Evolutionary conservation across 2,888 invertebrate species (phyloP).

Genomic region (Drosophila robusta): DNA sequence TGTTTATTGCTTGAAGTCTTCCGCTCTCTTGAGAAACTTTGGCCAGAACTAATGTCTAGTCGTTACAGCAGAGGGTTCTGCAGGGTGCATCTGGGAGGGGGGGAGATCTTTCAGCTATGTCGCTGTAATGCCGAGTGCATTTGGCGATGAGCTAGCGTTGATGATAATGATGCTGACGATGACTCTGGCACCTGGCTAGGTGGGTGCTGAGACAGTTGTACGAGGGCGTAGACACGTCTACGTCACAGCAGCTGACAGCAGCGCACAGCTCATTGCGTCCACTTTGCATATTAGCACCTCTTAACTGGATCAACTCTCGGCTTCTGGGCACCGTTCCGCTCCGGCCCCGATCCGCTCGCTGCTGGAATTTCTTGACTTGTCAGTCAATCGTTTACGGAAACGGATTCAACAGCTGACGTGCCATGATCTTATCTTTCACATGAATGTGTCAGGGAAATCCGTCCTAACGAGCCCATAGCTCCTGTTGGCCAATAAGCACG

Average conservation of each 20-base stretch:
- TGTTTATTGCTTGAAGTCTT: constrained; percentile 5
- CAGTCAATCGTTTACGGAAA: constrained; percentile 57
- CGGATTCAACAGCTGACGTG: constrained; percentile 64
- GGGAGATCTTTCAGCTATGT: constrained; percentile 43
- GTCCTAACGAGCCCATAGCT: constrained; percentile 51
- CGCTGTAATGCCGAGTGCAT: constrained; percentile 65
- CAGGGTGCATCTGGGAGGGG: background rate
- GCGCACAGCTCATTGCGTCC: constrained; percentile 19
- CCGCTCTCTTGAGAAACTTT: constrained; percentile 44
- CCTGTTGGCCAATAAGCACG: constrained; percentile 49
- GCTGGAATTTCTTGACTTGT: constrained; percentile 7
- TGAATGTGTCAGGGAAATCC: constrained; percentile 73
- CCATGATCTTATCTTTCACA: constrained; percentile 66
- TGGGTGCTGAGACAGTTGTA: constrained; percentile 11
- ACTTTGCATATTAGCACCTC: constrained; percentile 70
- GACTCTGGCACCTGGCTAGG: background rate
- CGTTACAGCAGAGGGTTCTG: constrained; percentile 30
- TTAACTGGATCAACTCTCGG: constrained; percentile 52
- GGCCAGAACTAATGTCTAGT: constrained; percentile 31
- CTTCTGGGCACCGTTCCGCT: background rate
- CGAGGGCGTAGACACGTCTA: constrained; percentile 55
- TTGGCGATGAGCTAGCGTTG: constrained; percentile 46
- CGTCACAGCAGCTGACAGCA: constrained; percentile 42
- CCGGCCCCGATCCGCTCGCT: background rate
- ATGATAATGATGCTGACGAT: constrained; percentile 7